phyloP scores from a whole-genome alignment of 2,113 vertebrate genomes.

The Mirounga angustirostris region DNA sequence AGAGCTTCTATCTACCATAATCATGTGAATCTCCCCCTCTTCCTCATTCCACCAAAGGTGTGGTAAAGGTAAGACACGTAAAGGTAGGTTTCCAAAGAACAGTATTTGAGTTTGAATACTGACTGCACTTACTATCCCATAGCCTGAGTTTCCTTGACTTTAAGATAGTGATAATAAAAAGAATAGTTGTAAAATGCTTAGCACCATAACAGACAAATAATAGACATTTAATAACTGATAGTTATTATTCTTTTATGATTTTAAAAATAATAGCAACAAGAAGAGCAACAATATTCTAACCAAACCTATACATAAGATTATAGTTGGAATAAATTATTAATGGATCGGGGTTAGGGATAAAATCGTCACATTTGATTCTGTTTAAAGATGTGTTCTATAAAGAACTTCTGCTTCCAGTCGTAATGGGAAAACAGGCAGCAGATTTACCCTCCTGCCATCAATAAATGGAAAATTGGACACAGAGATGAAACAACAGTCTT shows the following conservation, averaged over 20 bases:
- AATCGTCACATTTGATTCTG: background rate
- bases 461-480: background rate
- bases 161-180: background rate
- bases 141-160: background rate
- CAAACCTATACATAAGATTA: background rate
- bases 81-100: background rate
- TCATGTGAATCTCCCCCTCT: accelerated
- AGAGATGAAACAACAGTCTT: background rate
- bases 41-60: background rate
- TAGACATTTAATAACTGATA: background rate
- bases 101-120: background rate
- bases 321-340: background rate
- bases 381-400: slow-evolving; percentile 2
- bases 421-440: background rate
- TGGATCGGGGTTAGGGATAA: background rate
- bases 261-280: background rate
- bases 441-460: background rate
- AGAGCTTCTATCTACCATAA: background rate
- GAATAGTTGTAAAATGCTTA: background rate
- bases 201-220: background rate
- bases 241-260: slow-evolving; percentile 4
- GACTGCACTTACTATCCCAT: background rate
- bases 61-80: background rate
- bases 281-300: background rate
- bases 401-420: background rate